phyloP scores from a whole-genome alignment of 2,113 vertebrate genomes.

The Salvator merianae region DNA sequence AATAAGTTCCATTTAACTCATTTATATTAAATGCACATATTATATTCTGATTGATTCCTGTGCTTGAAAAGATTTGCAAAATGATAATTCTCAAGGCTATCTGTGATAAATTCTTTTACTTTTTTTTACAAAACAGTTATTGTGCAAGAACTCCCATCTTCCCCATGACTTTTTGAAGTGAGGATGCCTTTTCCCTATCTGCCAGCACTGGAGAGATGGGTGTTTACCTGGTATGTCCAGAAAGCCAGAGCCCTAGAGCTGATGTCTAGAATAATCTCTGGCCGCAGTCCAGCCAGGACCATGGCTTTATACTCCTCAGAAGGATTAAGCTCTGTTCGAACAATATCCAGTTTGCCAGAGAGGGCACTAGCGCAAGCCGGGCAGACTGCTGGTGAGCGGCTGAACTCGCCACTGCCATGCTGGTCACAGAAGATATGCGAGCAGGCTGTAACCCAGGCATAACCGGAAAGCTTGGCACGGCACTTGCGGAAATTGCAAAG shows the following conservation, averaged over 20 bases:
- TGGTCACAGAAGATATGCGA: slow-evolving; percentile 90
- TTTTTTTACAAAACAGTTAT: neutral
- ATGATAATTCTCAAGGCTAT: neutral
- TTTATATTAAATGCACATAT: neutral
- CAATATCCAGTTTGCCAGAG: slow-evolving; percentile 87
- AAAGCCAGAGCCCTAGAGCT: slow-evolving; percentile 84
- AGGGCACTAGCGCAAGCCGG: slow-evolving; percentile 86
- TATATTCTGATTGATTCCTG: neutral
- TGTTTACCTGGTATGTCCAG: slow-evolving; percentile 88
- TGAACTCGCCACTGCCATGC: slow-evolving; percentile 87
- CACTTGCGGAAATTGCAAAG: slow-evolving; percentile 89
- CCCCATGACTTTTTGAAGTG: neutral
- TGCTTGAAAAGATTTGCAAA: neutral
- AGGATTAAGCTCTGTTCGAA: slow-evolving; percentile 84
- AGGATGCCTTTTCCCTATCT: neutral
- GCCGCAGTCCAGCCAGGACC: slow-evolving; percentile 84
- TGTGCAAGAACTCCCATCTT: neutral
- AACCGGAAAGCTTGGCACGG: slow-evolving; percentile 80
- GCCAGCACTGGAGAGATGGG: neutral
- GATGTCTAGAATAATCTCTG: slow-evolving; percentile 86
- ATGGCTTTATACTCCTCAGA: slow-evolving; percentile 90
- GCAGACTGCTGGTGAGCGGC: slow-evolving; percentile 83
- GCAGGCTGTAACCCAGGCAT: slow-evolving; percentile 89
- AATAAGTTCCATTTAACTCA: neutral
- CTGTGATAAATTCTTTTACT: too few relatives aligned